Conservation (phyloP, 2,797 vertebrate species). For the Anguilla megastoma region DNA sequence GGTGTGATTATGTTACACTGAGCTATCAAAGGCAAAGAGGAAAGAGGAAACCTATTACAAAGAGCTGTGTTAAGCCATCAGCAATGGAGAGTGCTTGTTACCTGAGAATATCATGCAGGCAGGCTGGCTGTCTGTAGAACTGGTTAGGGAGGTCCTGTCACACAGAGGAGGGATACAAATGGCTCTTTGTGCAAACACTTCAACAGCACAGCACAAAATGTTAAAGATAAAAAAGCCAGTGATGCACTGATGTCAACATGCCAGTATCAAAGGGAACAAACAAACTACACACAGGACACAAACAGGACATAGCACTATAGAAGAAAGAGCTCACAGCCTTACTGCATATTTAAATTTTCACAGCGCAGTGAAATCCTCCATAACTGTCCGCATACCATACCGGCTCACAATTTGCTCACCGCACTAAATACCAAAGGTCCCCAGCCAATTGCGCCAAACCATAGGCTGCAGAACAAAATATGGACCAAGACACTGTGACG, state of each 20-base stretch:
- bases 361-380: not conserved
- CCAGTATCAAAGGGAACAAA: not conserved
- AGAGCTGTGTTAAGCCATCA: not conserved
- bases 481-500: too few species aligned
- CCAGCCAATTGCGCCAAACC: not conserved
- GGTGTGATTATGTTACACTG: not conserved
- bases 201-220: not conserved
- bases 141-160: constrained; percentile 92
- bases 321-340: not conserved
- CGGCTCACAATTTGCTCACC: not conserved
- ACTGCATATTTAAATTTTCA: not conserved
- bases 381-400: not conserved
- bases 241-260: not conserved
- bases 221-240: not conserved
- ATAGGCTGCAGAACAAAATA: too few species aligned
- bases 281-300: not conserved
- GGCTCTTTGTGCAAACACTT: not conserved
- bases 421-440: not conserved
- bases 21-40: not conserved
- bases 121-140: constrained; percentile 86
- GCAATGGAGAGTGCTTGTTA: constrained; percentile 52
- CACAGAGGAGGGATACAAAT: constrained; percentile 43
- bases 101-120: constrained; percentile 88
- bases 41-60: not conserved
- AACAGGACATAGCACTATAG: not conserved